phyloP scores from a whole-genome alignment of 2,888 invertebrate species.

The Auanema freiburgensis region DNA sequence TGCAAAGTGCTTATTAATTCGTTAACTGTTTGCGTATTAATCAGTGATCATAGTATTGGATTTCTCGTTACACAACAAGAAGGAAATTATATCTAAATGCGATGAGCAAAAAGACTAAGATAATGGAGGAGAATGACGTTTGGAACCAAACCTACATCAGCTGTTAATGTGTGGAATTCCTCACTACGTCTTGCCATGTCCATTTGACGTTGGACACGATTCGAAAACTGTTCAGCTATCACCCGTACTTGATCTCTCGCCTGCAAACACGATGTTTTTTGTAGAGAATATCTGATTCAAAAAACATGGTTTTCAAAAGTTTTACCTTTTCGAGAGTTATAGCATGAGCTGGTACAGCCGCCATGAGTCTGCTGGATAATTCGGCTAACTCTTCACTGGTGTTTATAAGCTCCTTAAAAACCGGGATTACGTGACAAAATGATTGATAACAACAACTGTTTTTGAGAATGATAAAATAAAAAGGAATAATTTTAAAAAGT shows the following conservation, averaged over 20 bases:
- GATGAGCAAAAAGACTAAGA: not conserved
- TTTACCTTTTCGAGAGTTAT: slow-evolving; percentile 71
- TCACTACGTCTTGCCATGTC: slow-evolving; percentile 78
- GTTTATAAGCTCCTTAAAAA: slow-evolving; percentile 75
- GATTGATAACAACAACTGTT: too few relatives aligned
- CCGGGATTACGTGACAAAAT: not conserved
- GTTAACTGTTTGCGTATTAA: not conserved
- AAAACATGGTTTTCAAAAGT: too few relatives aligned
- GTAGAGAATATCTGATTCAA: too few relatives aligned
- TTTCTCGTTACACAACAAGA: too few relatives aligned
- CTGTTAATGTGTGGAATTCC: slow-evolving; percentile 77
- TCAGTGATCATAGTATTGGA: not conserved
- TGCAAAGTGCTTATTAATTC: slow-evolving; percentile 46
- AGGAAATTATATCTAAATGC: too few relatives aligned
- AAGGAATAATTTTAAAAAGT: not conserved
- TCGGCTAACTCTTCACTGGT: slow-evolving; percentile 79
- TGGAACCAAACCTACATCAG: slow-evolving; percentile 70
- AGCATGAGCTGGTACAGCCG: slow-evolving; percentile 67
- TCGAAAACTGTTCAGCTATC: slow-evolving; percentile 72
- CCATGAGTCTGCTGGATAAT: slow-evolving; percentile 72
- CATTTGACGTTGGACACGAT: slow-evolving; percentile 75
- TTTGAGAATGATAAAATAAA: not conserved
- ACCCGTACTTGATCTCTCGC: slow-evolving; percentile 23
- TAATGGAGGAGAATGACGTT: too few relatives aligned
- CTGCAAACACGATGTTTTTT: slow-evolving; percentile 19